A percentile compares a stretch with the other conserved stretches of the same genome.
Evolutionary conservation across 2,113 vertebrate species (phyloP).

Genomic region (Aix galericulata): DNA sequence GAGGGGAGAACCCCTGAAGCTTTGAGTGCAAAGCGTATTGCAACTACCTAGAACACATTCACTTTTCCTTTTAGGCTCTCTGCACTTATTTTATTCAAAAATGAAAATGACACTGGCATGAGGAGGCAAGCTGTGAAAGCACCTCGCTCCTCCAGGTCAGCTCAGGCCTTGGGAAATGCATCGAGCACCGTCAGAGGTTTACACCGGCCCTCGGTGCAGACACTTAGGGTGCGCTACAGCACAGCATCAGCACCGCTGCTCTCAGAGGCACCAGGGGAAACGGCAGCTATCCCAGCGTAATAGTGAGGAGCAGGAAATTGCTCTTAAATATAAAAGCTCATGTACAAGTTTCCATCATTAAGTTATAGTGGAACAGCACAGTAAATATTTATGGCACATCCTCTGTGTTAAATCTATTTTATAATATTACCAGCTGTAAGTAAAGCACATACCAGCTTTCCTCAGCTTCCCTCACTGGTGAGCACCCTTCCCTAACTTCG

Average conservation of each 20-base stretch:
- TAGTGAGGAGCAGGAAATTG: background rate
- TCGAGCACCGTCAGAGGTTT: background rate
- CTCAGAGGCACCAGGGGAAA: background rate
- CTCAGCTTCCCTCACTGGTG: background rate
- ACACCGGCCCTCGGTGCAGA: background rate
- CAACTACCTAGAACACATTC: background rate
- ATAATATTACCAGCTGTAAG: background rate
- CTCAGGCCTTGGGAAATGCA: background rate
- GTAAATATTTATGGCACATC: background rate
- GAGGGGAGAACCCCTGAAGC: background rate
- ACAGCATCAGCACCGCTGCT: background rate
- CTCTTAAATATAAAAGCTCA: background rate
- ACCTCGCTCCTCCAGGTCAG: background rate
- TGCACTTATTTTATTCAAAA: background rate
- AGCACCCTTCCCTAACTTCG: background rate
- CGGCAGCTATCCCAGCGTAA: background rate
- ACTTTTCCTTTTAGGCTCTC: background rate
- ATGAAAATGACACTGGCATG: too few relatives aligned
- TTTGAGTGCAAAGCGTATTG: background rate
- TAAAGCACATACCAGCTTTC: accelerated
- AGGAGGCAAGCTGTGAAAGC: background rate
- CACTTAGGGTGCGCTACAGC: background rate
- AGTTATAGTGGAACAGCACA: background rate
- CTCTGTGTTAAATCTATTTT: background rate
- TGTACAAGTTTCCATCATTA: background rate